These are phyloP conservation scores for Corythaeola cristata DNA, from an alignment of 2,113 vertebrate species.

Conservation along the genomic window DNA sequence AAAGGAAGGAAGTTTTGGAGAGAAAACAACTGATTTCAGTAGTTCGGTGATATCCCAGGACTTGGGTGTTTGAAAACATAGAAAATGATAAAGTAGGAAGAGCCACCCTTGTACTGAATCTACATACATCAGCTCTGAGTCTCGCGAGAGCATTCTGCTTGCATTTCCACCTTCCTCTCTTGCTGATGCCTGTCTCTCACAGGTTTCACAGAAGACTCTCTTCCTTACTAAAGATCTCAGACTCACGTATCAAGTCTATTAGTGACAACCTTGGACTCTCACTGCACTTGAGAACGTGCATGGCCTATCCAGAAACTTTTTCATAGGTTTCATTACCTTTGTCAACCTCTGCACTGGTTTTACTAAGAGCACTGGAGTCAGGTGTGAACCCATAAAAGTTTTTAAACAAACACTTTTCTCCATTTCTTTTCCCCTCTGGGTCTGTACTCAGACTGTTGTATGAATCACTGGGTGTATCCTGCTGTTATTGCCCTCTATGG, in stretches of 20 bases:
- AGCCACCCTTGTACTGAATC: background rate
- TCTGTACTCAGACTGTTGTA: background rate
- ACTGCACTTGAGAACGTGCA: background rate
- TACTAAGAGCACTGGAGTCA: background rate
- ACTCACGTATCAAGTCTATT: background rate
- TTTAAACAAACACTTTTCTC: background rate
- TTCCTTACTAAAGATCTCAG: background rate
- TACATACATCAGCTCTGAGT: background rate
- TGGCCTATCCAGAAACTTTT: background rate
- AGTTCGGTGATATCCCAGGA: background rate
- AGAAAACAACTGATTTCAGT: background rate
- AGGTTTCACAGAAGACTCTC: background rate
- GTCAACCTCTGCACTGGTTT: background rate
- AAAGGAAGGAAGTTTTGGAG: background rate
- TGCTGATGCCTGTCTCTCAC: background rate
- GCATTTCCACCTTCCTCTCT: background rate
- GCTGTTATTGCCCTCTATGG: background rate
- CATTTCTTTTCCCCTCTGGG: background rate
- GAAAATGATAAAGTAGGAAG: background rate
- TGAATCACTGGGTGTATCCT: background rate
- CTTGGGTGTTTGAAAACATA: background rate
- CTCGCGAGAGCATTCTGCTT: background rate
- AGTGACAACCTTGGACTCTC: background rate
- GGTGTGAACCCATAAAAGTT: background rate
- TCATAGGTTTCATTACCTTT: background rate